phyloP scores from a whole-genome alignment of 2,113 vertebrate species.

The Macrotus californicus region DNA sequence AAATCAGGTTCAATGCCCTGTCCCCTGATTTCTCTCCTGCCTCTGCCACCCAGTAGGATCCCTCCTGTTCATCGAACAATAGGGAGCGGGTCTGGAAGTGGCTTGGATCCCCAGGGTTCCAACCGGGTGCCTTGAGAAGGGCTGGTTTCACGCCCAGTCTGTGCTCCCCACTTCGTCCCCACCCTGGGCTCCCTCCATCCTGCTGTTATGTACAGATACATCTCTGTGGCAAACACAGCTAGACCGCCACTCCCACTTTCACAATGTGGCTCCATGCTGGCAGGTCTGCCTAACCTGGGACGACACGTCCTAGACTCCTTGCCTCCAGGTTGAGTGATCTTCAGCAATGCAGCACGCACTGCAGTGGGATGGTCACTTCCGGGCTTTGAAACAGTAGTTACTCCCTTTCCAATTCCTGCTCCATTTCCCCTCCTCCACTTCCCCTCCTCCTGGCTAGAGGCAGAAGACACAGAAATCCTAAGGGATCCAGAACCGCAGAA shows the following conservation, averaged over 20 bases:
- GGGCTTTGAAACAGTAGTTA: neutral
- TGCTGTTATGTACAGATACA: neutral
- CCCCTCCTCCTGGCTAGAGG: neutral
- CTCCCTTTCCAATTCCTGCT: neutral
- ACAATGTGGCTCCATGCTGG: neutral
- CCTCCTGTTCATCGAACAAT: neutral
- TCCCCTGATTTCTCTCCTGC: neutral
- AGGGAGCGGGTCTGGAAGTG: neutral
- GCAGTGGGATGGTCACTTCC: neutral
- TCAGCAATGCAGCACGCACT: neutral
- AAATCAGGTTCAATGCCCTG: neutral
- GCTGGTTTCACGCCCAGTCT: neutral
- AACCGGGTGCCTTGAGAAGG: neutral
- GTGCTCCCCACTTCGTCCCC: neutral
- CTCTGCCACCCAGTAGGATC: neutral
- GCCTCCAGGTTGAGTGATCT: neutral
- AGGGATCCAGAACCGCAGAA: neutral
- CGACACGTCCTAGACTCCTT: neutral
- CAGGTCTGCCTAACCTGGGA: neutral
- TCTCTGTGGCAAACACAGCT: neutral
- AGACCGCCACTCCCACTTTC: neutral
- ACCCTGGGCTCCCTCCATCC: neutral
- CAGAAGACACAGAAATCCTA: neutral
- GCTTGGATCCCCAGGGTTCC: neutral
- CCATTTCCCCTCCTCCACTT: neutral